A percentile compares a stretch with the other conserved stretches of the same genome.
These are phyloP conservation scores for Acleris holmiana DNA, from an alignment of 2,888 invertebrate genomes.

Conservation along the genomic window DNA sequence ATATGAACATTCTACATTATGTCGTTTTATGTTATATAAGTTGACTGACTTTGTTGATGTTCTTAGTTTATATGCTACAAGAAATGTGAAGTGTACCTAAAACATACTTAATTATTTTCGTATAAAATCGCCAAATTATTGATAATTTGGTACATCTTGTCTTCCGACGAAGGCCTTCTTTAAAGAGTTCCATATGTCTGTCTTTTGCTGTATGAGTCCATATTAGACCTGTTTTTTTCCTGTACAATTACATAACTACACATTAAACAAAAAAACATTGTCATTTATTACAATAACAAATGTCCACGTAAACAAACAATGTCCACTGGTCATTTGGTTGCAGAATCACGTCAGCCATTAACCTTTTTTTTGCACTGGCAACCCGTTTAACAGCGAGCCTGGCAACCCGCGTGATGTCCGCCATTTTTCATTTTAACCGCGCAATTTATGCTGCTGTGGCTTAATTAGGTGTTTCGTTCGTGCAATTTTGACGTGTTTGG, in stretches of 20 bases:
- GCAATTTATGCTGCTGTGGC: constrained; percentile 35
- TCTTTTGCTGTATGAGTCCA: no score
- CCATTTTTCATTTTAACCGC: constrained; percentile 41
- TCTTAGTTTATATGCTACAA: no score
- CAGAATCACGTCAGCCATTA: constrained; percentile 40
- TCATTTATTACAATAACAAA: constrained; percentile 33
- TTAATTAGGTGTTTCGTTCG: constrained; percentile 40
- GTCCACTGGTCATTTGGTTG: constrained; percentile 38
- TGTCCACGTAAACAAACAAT: constrained; percentile 32
- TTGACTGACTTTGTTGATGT: no score
- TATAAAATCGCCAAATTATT: no score
- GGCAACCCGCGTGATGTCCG: constrained; percentile 31
- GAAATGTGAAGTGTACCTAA: no score
- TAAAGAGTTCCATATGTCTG: no score
- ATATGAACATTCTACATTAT: no score
- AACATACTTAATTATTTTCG: no score
- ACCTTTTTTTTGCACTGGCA: constrained; percentile 37
- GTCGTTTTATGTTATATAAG: no score
- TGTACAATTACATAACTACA: background rate
- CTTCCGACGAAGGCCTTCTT: no score
- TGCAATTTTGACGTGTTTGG: constrained; percentile 19
- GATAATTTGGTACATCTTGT: no score
- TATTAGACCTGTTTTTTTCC: no score
- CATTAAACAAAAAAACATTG: constrained; percentile 2
- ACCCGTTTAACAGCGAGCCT: constrained; percentile 24